Percentiles rank a stretch among this genome's conserved stretches.
Evolutionary conservation across 2,113 vertebrate genomes (phyloP).

Genomic region (Periophthalmodon schlosseri): DNA sequence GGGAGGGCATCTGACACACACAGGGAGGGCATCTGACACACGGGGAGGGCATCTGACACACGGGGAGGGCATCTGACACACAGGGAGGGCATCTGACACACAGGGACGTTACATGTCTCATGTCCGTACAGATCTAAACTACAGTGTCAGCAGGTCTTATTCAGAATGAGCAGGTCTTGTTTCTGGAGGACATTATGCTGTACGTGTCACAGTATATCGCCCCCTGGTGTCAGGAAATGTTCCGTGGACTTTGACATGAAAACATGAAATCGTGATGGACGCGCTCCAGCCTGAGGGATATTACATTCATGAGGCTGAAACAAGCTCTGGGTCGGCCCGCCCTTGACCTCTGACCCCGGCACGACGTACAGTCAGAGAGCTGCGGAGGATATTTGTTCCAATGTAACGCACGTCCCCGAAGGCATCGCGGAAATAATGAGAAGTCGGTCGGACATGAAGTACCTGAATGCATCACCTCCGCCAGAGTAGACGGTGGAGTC

Average conservation of each 20-base stretch:
- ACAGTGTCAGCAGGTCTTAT: too few species aligned
- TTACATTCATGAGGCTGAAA: neutral
- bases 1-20: too few species aligned
- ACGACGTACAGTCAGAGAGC: neutral
- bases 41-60: too few species aligned
- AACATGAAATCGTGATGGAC: neutral
- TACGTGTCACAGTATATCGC: neutral
- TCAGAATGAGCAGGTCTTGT: too few species aligned
- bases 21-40: too few species aligned
- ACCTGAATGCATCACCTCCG: neutral
- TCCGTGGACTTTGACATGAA: slow-evolving; percentile 4
- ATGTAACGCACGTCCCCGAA: neutral
- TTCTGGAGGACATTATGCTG: too few species aligned
- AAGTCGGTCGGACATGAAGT: neutral
- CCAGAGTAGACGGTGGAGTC: neutral
- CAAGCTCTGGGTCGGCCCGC: neutral
- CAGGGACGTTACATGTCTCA: too few species aligned
- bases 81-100: too few species aligned
- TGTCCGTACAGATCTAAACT: too few species aligned
- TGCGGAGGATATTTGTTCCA: neutral
- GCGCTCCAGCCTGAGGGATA: neutral
- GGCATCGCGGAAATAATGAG: slow-evolving; percentile 4
- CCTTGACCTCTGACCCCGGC: neutral
- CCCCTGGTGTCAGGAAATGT: neutral
- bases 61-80: too few species aligned